These are phyloP conservation scores for Rhea pennata DNA, from an alignment of 2,113 vertebrate species.

Conservation along the genomic window DNA sequence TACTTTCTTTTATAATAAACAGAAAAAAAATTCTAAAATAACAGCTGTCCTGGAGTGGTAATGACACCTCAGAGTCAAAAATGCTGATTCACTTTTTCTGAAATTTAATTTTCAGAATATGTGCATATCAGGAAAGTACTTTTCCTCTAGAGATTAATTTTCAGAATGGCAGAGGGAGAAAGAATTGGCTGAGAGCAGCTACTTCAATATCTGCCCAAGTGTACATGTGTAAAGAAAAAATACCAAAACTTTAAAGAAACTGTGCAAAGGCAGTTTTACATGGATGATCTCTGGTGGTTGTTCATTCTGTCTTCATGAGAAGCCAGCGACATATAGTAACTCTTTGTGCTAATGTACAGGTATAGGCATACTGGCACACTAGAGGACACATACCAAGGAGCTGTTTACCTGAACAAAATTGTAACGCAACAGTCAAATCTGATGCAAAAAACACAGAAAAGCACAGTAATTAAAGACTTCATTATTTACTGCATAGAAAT, in stretches of 20 bases:
- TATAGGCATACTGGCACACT: too few species aligned
- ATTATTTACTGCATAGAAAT: neutral
- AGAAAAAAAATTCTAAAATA: accelerated
- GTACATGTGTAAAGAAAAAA: neutral
- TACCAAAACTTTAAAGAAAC: neutral
- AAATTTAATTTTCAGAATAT: neutral
- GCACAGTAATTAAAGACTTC: neutral
- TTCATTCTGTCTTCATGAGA: neutral
- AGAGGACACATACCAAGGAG: neutral
- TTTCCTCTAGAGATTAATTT: neutral
- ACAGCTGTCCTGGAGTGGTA: accelerated
- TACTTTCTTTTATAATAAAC: neutral
- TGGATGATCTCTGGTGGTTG: neutral
- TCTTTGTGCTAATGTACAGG: neutral
- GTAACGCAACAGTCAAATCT: neutral
- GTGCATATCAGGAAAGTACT: neutral
- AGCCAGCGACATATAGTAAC: neutral
- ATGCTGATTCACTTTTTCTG: neutral
- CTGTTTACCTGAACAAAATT: neutral
- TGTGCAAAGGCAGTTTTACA: neutral
- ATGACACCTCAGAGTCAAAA: neutral
- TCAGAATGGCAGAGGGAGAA: neutral
- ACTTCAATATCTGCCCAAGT: neutral
- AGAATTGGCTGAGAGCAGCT: neutral
- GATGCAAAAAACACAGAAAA: neutral